Evolutionary conservation across 2,113 vertebrate genomes (phyloP), one percentile per base, ranked within the genome.

Genomic region (Electrona antarctica): DNA sequence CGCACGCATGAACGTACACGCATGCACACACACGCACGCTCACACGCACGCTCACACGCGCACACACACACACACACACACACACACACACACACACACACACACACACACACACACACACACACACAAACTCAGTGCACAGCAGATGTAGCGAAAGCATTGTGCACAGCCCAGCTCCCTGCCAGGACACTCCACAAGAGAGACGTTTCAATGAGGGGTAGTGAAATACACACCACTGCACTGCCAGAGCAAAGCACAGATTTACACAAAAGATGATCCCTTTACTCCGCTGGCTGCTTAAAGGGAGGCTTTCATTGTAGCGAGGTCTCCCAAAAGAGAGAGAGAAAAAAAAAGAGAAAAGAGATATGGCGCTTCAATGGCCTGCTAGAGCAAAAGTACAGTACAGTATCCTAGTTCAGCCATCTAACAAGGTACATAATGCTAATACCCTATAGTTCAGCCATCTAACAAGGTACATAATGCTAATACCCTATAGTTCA

Each of bases 311-410:
- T 69, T 69, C 54, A 62, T 69, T 66, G 29, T 61, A 54, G 29
- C 29, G 52, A 57, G 56, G 65, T 72, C 11, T 59, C 49, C 9
- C 55, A 52, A 41, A 41, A 41, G 33, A 41, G 33, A 21, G 33
- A 41, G 33, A 41, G 33, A 6, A 41, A 41, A 41, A 41, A 41
- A 41, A 6, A 41, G 33, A 41, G 33, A 41, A 41, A 6, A 41
- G 33, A 41, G 33, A 73, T 65, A 75, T 56, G 41, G 14, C 41
- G 1, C 8, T 68, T 73, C 54, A 54, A 15, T 77, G 66, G 29
- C 75, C 79, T 49, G 47, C 41, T 66, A 73, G 71, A 65, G 69
- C 71, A 65, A 68, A 41, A 71, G 64, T 74, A 41, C 60, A 73
- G 68, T 6, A 54, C 59, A 3, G 2, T 41, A 41, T 41, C 50